Evolutionary conservation across 2,797 vertebrate species (phyloP).

Genomic region (Denticeps clupeoides): DNA sequence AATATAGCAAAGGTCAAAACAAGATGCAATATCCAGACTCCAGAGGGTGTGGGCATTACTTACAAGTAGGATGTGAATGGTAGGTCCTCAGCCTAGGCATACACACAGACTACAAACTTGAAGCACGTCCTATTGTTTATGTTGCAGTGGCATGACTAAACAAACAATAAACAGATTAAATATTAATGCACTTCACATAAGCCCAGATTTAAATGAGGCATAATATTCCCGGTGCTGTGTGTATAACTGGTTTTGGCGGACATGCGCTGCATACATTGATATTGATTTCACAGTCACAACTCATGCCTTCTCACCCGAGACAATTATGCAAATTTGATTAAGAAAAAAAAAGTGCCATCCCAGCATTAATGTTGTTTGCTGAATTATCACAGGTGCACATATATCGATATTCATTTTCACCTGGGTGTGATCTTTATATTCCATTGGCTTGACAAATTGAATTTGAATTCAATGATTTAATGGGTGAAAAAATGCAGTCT

Average conservation of each 20-base stretch:
- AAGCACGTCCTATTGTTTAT: no score
- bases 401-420: conserved; percentile 31
- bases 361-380: not conserved
- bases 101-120: not conserved
- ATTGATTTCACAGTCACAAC: conserved; percentile 38
- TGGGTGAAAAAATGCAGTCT: no score
- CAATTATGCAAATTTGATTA: conserved; percentile 22
- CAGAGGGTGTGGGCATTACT: not conserved
- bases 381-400: conserved; percentile 18
- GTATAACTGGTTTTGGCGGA: conserved; percentile 1
- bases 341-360: conserved; percentile 6
- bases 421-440: conserved; percentile 17
- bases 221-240: no score
- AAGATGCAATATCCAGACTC: conserved; percentile 13
- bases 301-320: conserved; percentile 17
- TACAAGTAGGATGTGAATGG: not conserved
- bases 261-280: conserved; percentile 16
- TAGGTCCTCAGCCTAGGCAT: not conserved
- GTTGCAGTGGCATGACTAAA: no score
- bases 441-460: conserved; percentile 9
- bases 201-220: no score
- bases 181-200: not conserved
- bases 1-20: conserved; percentile 46
- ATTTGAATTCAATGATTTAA: no score
- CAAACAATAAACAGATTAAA: not conserved